A percentile compares a stretch with the other conserved stretches of the same genome.
Conservation (phyloP, 1,140 invertebrate genomes). For the Atta texana region DNA sequence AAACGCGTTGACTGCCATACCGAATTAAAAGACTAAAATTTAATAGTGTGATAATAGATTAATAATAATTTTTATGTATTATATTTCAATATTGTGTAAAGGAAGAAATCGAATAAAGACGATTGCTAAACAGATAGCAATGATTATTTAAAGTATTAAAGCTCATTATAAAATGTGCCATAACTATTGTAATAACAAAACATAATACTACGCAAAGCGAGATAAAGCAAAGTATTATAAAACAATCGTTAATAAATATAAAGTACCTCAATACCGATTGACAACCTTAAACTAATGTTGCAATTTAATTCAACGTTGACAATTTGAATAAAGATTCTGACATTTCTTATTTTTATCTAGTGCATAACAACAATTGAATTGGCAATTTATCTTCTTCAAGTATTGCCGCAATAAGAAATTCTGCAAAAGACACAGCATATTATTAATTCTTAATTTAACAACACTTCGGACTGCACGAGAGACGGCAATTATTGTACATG, state of each 20-base stretch:
- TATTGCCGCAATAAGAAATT: neutral
- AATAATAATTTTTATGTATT: conserved; percentile 22
- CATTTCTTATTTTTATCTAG: neutral
- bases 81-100: conserved; percentile 4
- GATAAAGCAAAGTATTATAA: conserved; percentile 13
- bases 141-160: neutral
- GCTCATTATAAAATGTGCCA: neutral
- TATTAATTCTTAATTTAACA: neutral
- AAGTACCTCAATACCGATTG: neutral
- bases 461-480: neutral
- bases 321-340: neutral
- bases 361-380: neutral
- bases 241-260: neutral
- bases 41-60: conserved; percentile 23
- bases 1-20: neutral
- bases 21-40: conserved; percentile 34
- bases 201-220: neutral
- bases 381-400: neutral
- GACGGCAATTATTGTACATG: neutral
- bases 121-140: neutral
- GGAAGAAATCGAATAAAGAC: neutral
- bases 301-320: neutral
- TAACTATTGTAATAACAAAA: neutral
- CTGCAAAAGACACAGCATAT: neutral
- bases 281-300: neutral